phyloP scores from a whole-genome alignment of 2,888 invertebrate genomes.

The Bombylius discolor region DNA sequence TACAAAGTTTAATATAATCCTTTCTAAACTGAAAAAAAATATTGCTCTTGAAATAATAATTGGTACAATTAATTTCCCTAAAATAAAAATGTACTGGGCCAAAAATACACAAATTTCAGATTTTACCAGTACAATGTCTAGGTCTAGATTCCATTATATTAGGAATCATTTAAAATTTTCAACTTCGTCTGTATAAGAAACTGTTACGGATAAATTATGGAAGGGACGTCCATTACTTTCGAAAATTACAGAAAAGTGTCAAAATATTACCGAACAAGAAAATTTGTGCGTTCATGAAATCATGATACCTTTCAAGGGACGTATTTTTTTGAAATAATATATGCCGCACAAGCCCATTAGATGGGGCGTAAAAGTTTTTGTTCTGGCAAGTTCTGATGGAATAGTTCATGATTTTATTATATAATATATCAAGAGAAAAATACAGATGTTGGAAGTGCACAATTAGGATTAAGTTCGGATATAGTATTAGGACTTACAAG shows the following conservation, averaged over 20 bases:
- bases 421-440: slow-evolving; percentile 2
- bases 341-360: slow-evolving; percentile 2
- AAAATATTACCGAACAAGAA: background rate
- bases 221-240: background rate
- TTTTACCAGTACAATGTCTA: too few species aligned
- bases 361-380: slow-evolving; percentile 2
- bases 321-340: background rate
- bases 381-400: slow-evolving; percentile 1
- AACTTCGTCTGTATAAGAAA: background rate
- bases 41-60: too few species aligned
- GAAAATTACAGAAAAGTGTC: background rate
- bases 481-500: background rate
- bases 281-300: slow-evolving; percentile 1
- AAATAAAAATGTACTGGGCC: too few species aligned
- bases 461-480: slow-evolving; percentile 1
- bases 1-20: too few species aligned
- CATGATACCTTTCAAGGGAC: slow-evolving; percentile 1
- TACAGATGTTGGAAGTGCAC: background rate
- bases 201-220: background rate
- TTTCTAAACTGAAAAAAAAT: too few species aligned
- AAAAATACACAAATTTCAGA: too few species aligned
- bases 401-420: background rate
- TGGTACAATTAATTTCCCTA: too few species aligned
- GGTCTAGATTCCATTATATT: background rate
- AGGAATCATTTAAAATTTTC: background rate